Conservation (phyloP, 2,888 invertebrate genomes). For the Syrista parreyssii region DNA sequence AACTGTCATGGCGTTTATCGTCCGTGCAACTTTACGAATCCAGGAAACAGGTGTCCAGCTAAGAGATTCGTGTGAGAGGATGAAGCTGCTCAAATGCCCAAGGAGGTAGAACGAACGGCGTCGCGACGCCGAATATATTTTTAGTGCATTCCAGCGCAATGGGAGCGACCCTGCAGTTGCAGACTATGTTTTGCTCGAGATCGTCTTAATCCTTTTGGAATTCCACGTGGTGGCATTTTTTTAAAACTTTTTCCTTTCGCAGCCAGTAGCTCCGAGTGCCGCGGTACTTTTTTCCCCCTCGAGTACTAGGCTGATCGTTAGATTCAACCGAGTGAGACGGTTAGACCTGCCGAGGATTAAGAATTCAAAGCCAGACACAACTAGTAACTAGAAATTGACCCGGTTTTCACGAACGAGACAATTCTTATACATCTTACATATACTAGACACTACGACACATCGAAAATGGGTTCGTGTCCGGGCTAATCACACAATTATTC, state of each 20-base stretch:
- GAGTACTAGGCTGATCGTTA: neutral
- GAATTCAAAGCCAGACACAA: neutral
- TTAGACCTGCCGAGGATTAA: neutral
- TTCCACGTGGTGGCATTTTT: constrained; percentile 17
- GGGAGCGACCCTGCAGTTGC: constrained; percentile 29
- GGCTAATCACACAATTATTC: neutral
- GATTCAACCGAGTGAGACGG: neutral
- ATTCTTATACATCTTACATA: too few relatives aligned
- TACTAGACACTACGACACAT: neutral
- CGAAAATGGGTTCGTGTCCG: too few relatives aligned
- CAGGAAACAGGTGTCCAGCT: neutral
- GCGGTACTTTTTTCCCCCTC: neutral
- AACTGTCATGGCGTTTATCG: neutral
- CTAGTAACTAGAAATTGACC: neutral
- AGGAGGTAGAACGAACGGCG: constrained; percentile 27
- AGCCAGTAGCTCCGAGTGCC: neutral
- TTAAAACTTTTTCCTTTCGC: neutral
- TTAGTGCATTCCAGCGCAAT: constrained; percentile 54
- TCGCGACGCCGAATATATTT: constrained; percentile 49
- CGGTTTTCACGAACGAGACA: neutral
- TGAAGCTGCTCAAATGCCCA: neutral
- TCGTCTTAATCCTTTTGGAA: constrained; percentile 36
- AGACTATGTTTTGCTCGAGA: constrained; percentile 34
- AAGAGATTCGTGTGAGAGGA: neutral
- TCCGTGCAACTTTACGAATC: neutral